phyloP scores from a whole-genome alignment of 2,888 invertebrate species.

The Aradus depressus region DNA sequence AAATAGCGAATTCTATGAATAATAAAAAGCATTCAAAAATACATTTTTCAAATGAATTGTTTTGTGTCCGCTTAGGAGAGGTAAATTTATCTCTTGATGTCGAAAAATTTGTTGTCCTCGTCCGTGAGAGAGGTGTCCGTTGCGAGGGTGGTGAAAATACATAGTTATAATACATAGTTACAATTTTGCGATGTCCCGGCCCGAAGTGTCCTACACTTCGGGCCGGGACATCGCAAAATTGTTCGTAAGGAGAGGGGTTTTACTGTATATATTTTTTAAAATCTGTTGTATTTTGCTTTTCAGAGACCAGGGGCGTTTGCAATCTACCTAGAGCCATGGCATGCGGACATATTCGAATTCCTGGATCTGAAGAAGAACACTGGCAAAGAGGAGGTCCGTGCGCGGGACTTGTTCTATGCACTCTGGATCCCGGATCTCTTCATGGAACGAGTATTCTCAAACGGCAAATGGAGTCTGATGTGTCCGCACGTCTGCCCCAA shows the following conservation, averaged over 20 bases:
- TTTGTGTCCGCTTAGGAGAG: no score
- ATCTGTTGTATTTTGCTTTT: constrained; percentile 21
- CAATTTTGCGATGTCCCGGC: no score
- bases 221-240: no score
- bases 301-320: constrained; percentile 92
- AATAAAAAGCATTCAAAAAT: no score
- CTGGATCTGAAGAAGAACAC: constrained; percentile 90
- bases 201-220: no score
- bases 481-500: constrained; percentile 91
- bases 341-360: constrained; percentile 92
- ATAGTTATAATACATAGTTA: background rate
- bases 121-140: no score
- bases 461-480: constrained; percentile 89
- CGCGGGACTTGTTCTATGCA: constrained; percentile 91
- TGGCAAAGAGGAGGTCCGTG: constrained; percentile 86
- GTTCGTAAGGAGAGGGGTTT: no score
- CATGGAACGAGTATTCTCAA: constrained; percentile 82
- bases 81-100: no score
- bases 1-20: no score
- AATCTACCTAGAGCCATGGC: constrained; percentile 97
- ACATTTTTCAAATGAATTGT: no score
- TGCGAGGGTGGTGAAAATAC: no score
- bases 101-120: no score
- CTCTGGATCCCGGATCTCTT: constrained; percentile 98
- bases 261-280: background rate